Percentiles rank a stretch among this genome's conserved stretches.
Conservation (phyloP, 1,140 invertebrate species). For the Platyscapa corneri region DNA sequence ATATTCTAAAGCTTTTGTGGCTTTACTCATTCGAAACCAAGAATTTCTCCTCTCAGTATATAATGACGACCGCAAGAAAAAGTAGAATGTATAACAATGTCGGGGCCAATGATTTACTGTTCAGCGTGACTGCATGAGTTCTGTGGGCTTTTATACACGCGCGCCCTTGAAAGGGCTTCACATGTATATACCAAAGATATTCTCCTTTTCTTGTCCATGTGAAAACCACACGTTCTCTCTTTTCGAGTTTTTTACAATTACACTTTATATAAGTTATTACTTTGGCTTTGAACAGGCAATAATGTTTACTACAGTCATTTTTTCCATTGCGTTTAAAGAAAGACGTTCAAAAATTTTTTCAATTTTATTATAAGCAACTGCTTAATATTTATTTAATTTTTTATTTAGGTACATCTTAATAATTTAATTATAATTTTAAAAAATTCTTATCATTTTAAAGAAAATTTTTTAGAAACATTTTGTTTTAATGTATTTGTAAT, state of each 20-base stretch:
- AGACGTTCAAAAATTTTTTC: neutral
- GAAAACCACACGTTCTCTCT: neutral
- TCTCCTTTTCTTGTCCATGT: neutral
- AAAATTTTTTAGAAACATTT: too few species aligned
- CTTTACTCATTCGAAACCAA: slow-evolving; percentile 2
- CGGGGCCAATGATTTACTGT: slow-evolving; percentile 39
- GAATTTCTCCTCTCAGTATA: slow-evolving; percentile 23
- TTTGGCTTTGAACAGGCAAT: slow-evolving; percentile 38
- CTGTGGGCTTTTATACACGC: slow-evolving; percentile 19
- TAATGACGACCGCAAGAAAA: slow-evolving; percentile 30
- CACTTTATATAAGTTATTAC: slow-evolving; percentile 45
- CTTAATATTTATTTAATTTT: neutral
- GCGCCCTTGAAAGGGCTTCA: slow-evolving; percentile 39
- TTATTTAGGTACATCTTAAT: too few species aligned
- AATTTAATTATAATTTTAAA: too few species aligned
- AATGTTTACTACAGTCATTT: slow-evolving; percentile 30
- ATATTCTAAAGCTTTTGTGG: neutral
- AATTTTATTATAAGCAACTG: neutral
- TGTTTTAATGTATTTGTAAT: too few species aligned
- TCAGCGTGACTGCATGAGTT: neutral
- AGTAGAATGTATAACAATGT: slow-evolving; percentile 49
- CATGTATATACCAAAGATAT: neutral
- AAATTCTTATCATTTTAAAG: too few species aligned
- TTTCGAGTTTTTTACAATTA: slow-evolving; percentile 28
- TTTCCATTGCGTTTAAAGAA: slow-evolving; percentile 32